A percentile compares a stretch with the other conserved stretches of the same genome.
These are phyloP conservation scores for Phylloscopus whistleri DNA, from an alignment of 2,113 vertebrate species.

Conservation along the genomic window DNA sequence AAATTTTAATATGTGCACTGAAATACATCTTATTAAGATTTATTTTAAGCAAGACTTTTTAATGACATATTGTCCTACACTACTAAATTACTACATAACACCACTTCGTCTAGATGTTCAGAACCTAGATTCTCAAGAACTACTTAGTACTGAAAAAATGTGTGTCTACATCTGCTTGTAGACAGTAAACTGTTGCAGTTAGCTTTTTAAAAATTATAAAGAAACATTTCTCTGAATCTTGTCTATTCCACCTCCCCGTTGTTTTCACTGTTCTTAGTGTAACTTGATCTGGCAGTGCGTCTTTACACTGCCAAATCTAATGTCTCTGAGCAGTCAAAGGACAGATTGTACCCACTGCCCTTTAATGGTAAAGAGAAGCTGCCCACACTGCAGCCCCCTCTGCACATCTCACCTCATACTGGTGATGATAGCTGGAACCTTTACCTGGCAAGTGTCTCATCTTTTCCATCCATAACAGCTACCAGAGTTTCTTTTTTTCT, in stretches of 20 bases:
- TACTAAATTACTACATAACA: neutral
- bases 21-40: neutral
- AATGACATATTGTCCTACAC: neutral
- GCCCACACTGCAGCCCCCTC: neutral
- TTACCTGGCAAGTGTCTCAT: conserved; percentile 59
- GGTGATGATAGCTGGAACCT: conserved; percentile 55
- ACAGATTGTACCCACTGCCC: neutral
- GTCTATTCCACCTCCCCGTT: neutral
- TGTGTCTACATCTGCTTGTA: neutral
- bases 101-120: neutral
- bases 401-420: conserved; percentile 51
- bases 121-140: neutral
- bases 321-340: neutral
- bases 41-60: neutral
- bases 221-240: neutral
- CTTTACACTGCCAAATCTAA: neutral
- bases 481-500: neutral
- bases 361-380: conserved; percentile 24
- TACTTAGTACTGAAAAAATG: neutral
- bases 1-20: neutral
- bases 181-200: neutral
- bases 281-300: neutral
- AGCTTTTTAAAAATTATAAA: neutral
- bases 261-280: neutral
- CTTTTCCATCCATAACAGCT: conserved; percentile 67